Conservation (phyloP, 92 coral and sea anemone species). For the Virgularia gustaviana region DNA sequence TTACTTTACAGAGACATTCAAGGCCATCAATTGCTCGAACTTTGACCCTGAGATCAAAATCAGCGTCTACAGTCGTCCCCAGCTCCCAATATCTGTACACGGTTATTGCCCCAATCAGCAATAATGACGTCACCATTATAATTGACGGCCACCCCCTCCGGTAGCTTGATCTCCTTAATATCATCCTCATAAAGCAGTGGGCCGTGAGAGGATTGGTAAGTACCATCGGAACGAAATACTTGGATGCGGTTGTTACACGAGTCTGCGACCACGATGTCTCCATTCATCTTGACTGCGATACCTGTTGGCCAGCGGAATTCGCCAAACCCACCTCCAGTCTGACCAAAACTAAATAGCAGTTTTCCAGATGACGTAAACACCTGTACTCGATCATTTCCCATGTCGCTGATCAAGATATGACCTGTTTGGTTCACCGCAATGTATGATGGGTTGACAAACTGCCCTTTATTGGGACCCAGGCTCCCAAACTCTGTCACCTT, state of each 20-base stretch:
- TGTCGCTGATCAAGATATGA: constrained; percentile 83
- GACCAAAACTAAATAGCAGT: constrained; percentile 79
- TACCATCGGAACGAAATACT: constrained; percentile 77
- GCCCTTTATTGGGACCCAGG: constrained; percentile 80
- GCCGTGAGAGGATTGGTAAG: constrained; percentile 68
- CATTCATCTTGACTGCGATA: constrained; percentile 66
- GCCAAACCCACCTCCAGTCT: constrained; percentile 74
- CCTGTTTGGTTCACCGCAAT: constrained; percentile 73
- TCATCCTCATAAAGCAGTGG: constrained; percentile 58
- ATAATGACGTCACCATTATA: constrained; percentile 63
- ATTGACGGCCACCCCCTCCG: constrained; percentile 79
- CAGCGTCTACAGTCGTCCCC: not conserved
- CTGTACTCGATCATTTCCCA: constrained; percentile 95
- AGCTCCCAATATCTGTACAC: constrained; percentile 65
- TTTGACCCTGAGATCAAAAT: not conserved
- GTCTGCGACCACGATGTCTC: constrained; percentile 83
- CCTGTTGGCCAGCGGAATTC: constrained; percentile 97
- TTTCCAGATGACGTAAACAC: constrained; percentile 74
- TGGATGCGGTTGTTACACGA: constrained; percentile 93
- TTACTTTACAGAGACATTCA: not conserved
- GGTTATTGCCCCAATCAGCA: constrained; percentile 98
- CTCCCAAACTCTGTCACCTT: constrained; percentile 70
- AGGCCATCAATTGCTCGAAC: not conserved
- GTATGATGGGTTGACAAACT: constrained; percentile 82
- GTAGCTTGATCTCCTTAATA: constrained; percentile 81